Conservation (phyloP, 2,888 invertebrate species). For the Cheilosia scutellata region DNA sequence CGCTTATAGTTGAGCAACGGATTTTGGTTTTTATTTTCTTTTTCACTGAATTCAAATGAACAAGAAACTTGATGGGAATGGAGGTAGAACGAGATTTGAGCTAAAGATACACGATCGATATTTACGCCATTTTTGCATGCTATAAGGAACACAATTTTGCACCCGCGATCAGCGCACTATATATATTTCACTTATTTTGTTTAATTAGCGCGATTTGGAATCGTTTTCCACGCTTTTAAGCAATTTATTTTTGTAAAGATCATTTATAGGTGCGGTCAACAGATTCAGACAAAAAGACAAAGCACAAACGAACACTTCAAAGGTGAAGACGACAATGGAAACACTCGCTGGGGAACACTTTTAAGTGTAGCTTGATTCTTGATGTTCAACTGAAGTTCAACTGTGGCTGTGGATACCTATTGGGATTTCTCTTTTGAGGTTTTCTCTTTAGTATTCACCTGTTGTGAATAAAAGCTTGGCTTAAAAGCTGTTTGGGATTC, state of each 20-base stretch:
- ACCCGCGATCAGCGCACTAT: not conserved
- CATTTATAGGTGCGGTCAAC: constrained; percentile 72
- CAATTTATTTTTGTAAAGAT: constrained; percentile 30
- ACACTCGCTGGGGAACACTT: constrained; percentile 60
- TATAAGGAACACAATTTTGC: constrained; percentile 20
- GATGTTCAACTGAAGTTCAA: constrained; percentile 38
- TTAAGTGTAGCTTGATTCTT: constrained; percentile 56
- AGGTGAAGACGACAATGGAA: constrained; percentile 71
- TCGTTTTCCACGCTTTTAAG: constrained; percentile 1
- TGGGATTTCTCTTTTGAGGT: constrained; percentile 42
- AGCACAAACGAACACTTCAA: constrained; percentile 74
- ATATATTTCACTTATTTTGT: constrained; percentile 13
- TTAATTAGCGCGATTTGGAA: constrained; percentile 7
- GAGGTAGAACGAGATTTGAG: constrained; percentile 35
- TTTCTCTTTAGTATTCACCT: constrained; percentile 63
- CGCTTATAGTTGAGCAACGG: constrained; percentile 25
- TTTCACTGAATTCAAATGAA: constrained; percentile 26
- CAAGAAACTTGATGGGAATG: constrained; percentile 29
- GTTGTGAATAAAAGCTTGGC: constrained; percentile 60
- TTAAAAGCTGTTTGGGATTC: constrained; percentile 48
- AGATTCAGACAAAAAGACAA: constrained; percentile 58
- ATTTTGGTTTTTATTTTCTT: constrained; percentile 33
- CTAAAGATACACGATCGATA: constrained; percentile 32
- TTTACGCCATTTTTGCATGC: constrained; percentile 17
- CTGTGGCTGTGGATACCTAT: constrained; percentile 1